Base-by-base conservation (phyloP, 2,113 vertebrate species). In the Uria aalge region DNA sequence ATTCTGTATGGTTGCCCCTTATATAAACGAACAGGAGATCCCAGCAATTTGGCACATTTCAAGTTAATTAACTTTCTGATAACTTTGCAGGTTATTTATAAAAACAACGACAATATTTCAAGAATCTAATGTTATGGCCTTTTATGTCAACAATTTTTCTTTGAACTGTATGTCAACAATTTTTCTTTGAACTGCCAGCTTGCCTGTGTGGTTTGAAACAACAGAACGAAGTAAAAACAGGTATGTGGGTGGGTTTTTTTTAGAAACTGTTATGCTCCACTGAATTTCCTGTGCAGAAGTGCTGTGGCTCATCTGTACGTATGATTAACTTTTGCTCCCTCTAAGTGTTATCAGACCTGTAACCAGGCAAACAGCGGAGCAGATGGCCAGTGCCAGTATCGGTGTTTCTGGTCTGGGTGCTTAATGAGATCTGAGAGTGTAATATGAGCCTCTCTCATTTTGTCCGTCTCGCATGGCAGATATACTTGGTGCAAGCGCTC, bases 371-470 rank as follows among this genome's bases (percentile, higher is more conserved):
- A 94, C 89, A 88, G 71, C 45, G 41, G 69, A 96, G 91, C 96
- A 96, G 95, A 96, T 97, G 96, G 95, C 89, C 91, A 72, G 80
- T 91, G 96, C 92, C 67, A 41, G 85, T 93, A 85, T 97, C 57
- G 12, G 90, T 76, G 94, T 96, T 94, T 90, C 95, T 92, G 93
- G 80, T 80, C 88, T 62, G 93, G 83, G 92, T 80, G 84, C 77
- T 82, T 96, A 97, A 96, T 91, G 93, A 96, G 96, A 97, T 95
- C 92, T 94, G 92, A 97, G 96, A 91, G 93, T 92, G 94, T 82
- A 96, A 97, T 41, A 30, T 26, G 94, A 97, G 83, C 81, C 64
- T 91, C 90, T 95, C 83, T 95, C 96, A 94, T 96, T 96, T 90
- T 90, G 88, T 85, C 75, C 78, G 90, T 94, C 97, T 97, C 40